phyloP scores from a whole-genome alignment of 2,797 vertebrate genomes.

The Aplochiton taeniatus region DNA sequence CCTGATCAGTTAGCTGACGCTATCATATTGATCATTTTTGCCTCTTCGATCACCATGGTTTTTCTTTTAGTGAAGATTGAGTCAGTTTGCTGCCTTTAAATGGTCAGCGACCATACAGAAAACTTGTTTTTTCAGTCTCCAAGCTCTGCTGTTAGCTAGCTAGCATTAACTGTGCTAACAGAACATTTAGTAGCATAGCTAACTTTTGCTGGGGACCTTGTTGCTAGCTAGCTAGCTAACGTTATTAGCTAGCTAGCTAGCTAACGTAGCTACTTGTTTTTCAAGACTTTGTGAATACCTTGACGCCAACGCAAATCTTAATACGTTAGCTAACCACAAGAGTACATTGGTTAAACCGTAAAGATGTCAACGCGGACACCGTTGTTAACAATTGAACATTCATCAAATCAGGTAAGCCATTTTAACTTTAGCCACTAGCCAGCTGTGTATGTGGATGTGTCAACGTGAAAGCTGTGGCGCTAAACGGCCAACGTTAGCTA shows the following conservation, averaged over 20 bases:
- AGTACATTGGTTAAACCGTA: slow-evolving; percentile 18
- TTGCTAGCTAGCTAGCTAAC: slow-evolving; percentile 11
- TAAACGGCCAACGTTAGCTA: slow-evolving; percentile 1
- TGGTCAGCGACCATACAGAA: too few species aligned
- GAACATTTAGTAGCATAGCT: slow-evolving; percentile 2
- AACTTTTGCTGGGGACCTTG: slow-evolving; percentile 2
- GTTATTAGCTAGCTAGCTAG: slow-evolving; percentile 13
- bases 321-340: background rate
- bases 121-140: too few species aligned
- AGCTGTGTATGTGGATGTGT: background rate
- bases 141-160: background rate
- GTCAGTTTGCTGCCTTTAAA: too few species aligned
- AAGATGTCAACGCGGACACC: slow-evolving; percentile 55
- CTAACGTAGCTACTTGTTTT: background rate
- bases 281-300: too few species aligned
- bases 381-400: slow-evolving; percentile 44
- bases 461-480: background rate
- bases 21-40: too few species aligned
- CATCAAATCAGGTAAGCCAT: slow-evolving; percentile 49
- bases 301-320: background rate
- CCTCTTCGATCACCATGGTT: too few species aligned
- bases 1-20: too few species aligned
- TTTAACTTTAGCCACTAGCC: background rate
- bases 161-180: slow-evolving; percentile 5
- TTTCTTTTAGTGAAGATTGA: too few species aligned